These are phyloP conservation scores for Acholoe squamosa DNA, from an alignment of 2,888 invertebrate genomes.

Conservation along the genomic window DNA sequence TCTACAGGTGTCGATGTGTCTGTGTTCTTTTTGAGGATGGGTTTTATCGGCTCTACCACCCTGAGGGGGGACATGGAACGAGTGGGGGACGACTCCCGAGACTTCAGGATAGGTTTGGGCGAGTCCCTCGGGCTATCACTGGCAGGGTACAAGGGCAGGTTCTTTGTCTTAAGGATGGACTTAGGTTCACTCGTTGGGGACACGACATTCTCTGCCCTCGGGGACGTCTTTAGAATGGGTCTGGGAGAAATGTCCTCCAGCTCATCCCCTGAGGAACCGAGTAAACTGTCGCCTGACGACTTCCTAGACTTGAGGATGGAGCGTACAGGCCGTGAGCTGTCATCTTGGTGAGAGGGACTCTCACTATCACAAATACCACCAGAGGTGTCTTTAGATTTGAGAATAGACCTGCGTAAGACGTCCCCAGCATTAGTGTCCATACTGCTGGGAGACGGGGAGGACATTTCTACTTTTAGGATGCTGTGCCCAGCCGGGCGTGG, in stretches of 20 bases:
- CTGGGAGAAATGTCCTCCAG: conserved; percentile 54
- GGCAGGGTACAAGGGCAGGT: background rate
- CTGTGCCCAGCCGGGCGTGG: background rate
- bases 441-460: background rate
- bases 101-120: conserved; percentile 26
- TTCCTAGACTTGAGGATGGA: conserved; percentile 64
- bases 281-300: conserved; percentile 44
- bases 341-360: conserved; percentile 3
- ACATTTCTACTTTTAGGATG: conserved; percentile 17
- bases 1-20: background rate
- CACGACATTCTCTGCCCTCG: conserved; percentile 13
- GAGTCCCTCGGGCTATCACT: background rate
- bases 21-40: conserved; percentile 23
- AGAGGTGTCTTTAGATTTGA: conserved; percentile 37
- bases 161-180: conserved; percentile 54
- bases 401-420: conserved; percentile 40
- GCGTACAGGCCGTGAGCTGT: background rate
- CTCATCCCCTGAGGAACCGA: conserved; percentile 48
- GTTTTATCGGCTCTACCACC: background rate
- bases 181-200: background rate
- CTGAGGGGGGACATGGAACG: background rate
- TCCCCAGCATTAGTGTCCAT: background rate
- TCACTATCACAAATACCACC: background rate
- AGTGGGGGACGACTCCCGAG: conserved; percentile 43
- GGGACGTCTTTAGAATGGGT: conserved; percentile 60